These are phyloP conservation scores for Bombus confusus DNA, from an alignment of 1,140 invertebrate genomes.

Conservation along the genomic window DNA sequence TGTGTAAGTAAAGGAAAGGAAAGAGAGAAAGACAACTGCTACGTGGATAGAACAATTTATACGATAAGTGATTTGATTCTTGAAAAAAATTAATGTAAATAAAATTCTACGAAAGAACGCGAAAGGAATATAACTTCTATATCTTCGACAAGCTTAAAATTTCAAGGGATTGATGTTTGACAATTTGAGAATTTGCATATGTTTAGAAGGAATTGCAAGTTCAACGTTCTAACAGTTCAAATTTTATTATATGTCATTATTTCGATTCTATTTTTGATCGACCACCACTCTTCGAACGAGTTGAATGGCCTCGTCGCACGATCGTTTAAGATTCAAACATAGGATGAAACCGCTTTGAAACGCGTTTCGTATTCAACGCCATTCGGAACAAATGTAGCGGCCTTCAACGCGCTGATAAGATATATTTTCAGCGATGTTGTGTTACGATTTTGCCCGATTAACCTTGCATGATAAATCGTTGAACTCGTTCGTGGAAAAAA, in stretches of 20 bases:
- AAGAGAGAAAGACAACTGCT: not conserved
- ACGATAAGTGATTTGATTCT: not conserved
- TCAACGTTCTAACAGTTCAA: no score
- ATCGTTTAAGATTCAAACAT: not conserved
- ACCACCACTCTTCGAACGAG: not conserved
- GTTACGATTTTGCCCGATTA: not conserved
- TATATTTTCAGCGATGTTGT: not conserved
- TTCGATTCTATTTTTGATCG: not conserved
- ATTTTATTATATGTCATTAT: not conserved
- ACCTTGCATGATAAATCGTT: not conserved
- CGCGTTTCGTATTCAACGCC: not conserved
- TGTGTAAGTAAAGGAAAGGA: not conserved
- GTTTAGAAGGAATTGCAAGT: no score
- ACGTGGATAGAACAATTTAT: not conserved
- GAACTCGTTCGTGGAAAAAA: not conserved
- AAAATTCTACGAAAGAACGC: not conserved
- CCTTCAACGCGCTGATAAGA: constrained; percentile 1
- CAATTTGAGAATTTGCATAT: not conserved
- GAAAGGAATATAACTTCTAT: not conserved
- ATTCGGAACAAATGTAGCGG: not conserved
- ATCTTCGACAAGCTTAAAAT: not conserved
- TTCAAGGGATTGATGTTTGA: no score
- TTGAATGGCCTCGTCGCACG: constrained; percentile 6
- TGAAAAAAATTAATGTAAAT: not conserved
- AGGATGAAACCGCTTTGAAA: not conserved